Conservation (phyloP, 2,888 invertebrate genomes). For the Heterodera filipjevi region DNA sequence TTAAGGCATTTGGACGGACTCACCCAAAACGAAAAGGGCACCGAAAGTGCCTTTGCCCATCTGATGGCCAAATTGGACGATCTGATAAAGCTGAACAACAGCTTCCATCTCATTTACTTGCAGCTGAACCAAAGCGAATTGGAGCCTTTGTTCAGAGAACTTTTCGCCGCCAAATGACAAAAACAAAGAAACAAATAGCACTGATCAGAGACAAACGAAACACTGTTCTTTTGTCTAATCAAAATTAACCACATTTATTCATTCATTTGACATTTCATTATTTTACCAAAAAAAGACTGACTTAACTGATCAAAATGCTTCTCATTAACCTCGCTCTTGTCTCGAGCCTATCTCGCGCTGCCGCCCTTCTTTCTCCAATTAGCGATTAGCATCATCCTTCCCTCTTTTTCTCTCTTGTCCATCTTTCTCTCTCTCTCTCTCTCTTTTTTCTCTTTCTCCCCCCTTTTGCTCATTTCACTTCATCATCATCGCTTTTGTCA, state of each 20-base stretch:
- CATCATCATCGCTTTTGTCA: too few species aligned
- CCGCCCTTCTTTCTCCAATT: too few species aligned
- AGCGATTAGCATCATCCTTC: too few species aligned
- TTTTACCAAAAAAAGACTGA: too few species aligned
- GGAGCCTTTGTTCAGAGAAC: conserved; percentile 56
- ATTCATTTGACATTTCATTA: too few species aligned
- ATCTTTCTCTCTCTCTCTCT: neutral
- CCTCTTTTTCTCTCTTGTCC: neutral
- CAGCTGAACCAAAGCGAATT: conserved; percentile 51
- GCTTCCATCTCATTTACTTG: conserved; percentile 51
- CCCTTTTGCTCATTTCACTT: too few species aligned
- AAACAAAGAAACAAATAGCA: neutral
- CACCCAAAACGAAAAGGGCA: neutral
- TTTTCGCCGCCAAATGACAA: conserved; percentile 40
- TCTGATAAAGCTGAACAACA: conserved; percentile 49
- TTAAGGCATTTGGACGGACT: conserved; percentile 16
- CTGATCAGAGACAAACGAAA: neutral
- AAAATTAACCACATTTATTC: neutral
- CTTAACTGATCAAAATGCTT: too few species aligned
- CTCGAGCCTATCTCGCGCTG: too few species aligned
- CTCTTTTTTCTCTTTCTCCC: neutral
- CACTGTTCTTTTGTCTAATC: neutral
- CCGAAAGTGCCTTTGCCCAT: conserved; percentile 40
- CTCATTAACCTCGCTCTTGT: too few species aligned
- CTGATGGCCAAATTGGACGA: conserved; percentile 49